Evolutionary conservation across 2,113 vertebrate species (phyloP).

Genomic region (Charina bottae): DNA sequence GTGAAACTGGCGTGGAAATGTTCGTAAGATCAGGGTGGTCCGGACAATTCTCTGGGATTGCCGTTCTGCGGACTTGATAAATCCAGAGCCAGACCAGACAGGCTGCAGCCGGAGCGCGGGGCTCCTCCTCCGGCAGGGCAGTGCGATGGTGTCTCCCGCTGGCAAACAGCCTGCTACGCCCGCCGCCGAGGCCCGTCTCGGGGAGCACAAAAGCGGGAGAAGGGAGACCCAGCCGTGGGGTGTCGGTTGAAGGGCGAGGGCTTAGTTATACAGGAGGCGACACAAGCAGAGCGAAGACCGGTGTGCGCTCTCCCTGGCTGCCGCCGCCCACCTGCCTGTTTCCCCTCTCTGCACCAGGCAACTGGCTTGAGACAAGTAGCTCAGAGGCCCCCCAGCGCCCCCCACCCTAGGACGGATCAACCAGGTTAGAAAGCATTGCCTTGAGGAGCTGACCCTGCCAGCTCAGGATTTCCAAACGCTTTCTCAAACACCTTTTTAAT

Average conservation of each 20-base stretch:
- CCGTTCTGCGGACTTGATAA: too few relatives aligned
- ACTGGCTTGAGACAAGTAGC: constrained; percentile 80
- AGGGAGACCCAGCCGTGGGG: constrained; percentile 51
- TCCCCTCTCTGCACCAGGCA: constrained; percentile 47
- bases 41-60: neutral
- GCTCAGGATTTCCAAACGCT: fast-evolving
- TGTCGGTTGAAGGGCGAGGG: constrained; percentile 63
- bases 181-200: constrained; percentile 41
- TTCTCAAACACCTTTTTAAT: neutral
- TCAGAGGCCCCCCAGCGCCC: neutral
- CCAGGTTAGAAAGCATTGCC: constrained; percentile 62
- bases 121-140: neutral
- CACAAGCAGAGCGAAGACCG: constrained; percentile 73
- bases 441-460: constrained; percentile 52
- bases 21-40: constrained; percentile 8
- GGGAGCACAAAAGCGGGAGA: constrained; percentile 63
- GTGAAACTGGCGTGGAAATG: neutral
- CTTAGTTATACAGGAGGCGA: constrained; percentile 61
- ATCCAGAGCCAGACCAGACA: neutral
- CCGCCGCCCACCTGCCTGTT: constrained; percentile 46
- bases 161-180: neutral
- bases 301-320: constrained; percentile 50
- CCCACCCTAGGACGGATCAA: constrained; percentile 68
- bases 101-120: fast-evolving
- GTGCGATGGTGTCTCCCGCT: neutral